These are phyloP conservation scores for Apis laboriosa DNA, from an alignment of 1,140 invertebrate species.

Conservation along the genomic window DNA sequence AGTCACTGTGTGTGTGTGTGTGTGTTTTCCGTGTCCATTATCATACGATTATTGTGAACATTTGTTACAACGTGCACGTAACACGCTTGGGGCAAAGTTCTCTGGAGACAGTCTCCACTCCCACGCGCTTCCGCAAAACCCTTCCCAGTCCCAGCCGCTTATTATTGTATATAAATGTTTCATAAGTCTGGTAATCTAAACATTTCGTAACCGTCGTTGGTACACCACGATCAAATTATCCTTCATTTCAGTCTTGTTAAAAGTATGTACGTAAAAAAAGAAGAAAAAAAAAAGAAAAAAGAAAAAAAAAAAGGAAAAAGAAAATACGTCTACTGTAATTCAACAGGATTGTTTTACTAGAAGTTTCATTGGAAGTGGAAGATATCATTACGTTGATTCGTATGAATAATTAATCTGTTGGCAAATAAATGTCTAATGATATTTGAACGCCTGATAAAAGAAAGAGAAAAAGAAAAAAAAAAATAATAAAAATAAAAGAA, in stretches of 20 bases:
- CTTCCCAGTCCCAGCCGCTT: background rate
- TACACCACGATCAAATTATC: slow-evolving; percentile 24
- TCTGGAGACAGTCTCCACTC: slow-evolving; percentile 9
- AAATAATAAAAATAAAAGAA: too few species aligned
- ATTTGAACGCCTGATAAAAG: too few species aligned
- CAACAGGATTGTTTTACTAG: background rate
- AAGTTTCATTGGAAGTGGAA: background rate
- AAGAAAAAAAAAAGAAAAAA: background rate
- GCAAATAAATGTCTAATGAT: too few species aligned
- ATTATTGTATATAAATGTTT: slow-evolving; percentile 31
- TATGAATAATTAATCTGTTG: background rate
- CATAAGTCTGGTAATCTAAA: background rate
- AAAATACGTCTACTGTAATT: too few species aligned
- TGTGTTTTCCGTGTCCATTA: slow-evolving; percentile 21
- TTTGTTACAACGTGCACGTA: background rate
- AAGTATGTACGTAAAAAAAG: background rate
- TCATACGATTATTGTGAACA: slow-evolving; percentile 25
- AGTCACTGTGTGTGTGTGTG: background rate
- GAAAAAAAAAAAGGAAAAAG: background rate
- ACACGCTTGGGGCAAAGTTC: slow-evolving; percentile 14
- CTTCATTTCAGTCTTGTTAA: background rate
- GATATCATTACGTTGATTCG: background rate
- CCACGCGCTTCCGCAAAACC: slow-evolving; percentile 7
- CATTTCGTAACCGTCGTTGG: background rate
- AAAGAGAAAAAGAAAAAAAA: too few species aligned